These are phyloP conservation scores for Eueides isabella DNA, from an alignment of 1,140 invertebrate genomes.

Conservation along the genomic window DNA sequence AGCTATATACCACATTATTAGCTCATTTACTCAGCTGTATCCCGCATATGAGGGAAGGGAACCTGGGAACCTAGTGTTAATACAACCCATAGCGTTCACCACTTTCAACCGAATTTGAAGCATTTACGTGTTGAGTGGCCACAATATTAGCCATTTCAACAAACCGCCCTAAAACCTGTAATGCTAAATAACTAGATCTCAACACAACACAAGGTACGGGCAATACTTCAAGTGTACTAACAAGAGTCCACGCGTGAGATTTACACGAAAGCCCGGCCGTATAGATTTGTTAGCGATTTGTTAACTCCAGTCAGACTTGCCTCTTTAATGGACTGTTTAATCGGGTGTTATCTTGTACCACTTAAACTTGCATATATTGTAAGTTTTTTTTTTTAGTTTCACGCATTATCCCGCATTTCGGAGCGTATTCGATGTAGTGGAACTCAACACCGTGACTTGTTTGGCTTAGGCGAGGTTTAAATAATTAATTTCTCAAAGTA, in stretches of 20 bases:
- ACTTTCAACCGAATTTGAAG: too few species aligned
- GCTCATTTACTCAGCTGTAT: too few species aligned
- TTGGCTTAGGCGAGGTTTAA: too few species aligned
- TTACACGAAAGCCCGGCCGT: slow-evolving; percentile 45
- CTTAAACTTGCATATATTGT: neutral
- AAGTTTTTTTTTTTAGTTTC: neutral
- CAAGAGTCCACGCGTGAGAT: slow-evolving; percentile 46
- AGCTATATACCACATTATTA: too few species aligned
- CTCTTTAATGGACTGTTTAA: slow-evolving; percentile 37
- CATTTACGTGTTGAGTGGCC: too few species aligned
- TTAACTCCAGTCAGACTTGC: slow-evolving; percentile 41
- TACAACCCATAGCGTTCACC: too few species aligned
- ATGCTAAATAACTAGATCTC: neutral
- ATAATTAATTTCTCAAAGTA: too few species aligned
- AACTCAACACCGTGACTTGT: too few species aligned
- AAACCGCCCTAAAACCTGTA: slow-evolving; percentile 2
- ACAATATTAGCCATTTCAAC: neutral
- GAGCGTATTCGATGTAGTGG: too few species aligned
- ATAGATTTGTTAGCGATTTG: slow-evolving; percentile 66
- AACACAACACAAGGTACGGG: neutral
- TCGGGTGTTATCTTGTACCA: neutral
- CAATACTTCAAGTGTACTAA: neutral
- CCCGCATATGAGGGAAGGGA: too few species aligned
- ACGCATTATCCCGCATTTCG: neutral
- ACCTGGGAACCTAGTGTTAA: too few species aligned